Percentiles rank a stretch among this genome's conserved stretches.
These are phyloP conservation scores for Drosophila picticornis DNA, from an alignment of 2,888 invertebrate genomes.

Conservation along the genomic window DNA sequence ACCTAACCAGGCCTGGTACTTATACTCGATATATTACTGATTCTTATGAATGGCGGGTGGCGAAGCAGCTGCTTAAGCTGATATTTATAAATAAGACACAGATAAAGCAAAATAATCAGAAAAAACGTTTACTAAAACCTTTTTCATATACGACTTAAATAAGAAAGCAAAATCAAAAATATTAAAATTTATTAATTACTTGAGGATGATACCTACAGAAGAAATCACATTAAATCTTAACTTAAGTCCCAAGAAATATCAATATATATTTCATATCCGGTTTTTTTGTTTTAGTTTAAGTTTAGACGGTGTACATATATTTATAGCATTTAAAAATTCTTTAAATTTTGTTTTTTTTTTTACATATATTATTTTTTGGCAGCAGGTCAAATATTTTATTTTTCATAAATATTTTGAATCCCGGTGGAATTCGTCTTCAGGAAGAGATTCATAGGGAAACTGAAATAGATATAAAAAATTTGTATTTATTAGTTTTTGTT, in stretches of 20 bases:
- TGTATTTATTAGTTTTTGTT: not conserved
- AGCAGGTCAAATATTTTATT: no score
- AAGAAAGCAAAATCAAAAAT: no score
- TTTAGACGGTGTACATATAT: no score
- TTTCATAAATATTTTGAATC: not conserved
- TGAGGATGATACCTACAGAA: not conserved
- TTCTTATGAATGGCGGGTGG: not conserved
- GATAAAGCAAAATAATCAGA: no score
- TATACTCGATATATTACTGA: not conserved
- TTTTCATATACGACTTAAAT: not conserved
- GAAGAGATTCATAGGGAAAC: no score
- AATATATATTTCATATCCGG: no score
- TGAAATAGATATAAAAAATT: no score
- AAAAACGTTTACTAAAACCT: not conserved
- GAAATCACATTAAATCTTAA: not conserved
- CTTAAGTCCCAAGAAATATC: not conserved
- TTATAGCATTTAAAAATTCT: no score
- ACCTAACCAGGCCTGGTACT: not conserved
- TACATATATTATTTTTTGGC: no score
- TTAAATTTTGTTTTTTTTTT: no score
- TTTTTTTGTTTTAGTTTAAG: not conserved
- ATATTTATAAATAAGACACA: not conserved
- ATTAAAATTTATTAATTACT: not conserved
- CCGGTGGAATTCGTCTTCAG: not conserved
- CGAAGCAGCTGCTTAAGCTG: constrained; percentile 20